phyloP scores from a whole-genome alignment of 2,797 vertebrate species.

The Erithacus rubecula region DNA sequence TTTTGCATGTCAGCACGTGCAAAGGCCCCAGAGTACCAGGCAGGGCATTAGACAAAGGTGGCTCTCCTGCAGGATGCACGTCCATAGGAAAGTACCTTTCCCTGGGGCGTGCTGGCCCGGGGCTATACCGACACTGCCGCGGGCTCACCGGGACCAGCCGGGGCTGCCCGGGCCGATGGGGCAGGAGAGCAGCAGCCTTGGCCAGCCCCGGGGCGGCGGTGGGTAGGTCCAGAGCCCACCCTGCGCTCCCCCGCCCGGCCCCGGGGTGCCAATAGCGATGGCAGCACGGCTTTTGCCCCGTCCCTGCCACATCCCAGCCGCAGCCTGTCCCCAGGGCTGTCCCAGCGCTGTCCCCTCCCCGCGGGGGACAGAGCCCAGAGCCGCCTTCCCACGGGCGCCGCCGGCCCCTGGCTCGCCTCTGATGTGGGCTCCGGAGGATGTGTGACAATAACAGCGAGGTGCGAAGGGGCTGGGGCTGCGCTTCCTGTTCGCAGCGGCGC shows the following conservation, averaged over 20 bases:
- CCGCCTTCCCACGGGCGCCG: not conserved
- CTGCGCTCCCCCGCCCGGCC: too few relatives aligned
- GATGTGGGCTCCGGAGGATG: constrained; percentile 42
- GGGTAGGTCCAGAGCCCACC: not conserved
- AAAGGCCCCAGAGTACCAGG: not conserved
- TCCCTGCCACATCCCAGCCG: fast-evolving
- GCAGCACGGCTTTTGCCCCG: fast-evolving
- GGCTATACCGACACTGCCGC: fast-evolving
- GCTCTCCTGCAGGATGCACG: not conserved
- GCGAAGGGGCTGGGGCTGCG: not conserved
- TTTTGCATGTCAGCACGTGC: not conserved
- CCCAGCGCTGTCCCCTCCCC: not conserved
- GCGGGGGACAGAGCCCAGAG: not conserved
- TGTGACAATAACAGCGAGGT: constrained; percentile 16
- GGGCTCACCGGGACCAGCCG: fast-evolving
- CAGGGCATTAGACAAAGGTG: not conserved
- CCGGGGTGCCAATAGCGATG: fast-evolving
- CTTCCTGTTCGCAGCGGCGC: constrained; percentile 40
- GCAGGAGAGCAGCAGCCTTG: not conserved
- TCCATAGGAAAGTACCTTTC: not conserved
- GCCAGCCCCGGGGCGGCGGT: fast-evolving
- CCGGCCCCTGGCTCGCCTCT: not conserved
- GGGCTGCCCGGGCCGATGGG: too few relatives aligned
- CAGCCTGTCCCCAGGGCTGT: not conserved
- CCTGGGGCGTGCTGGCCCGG: fast-evolving